Percentiles rank a stretch among this genome's conserved stretches.
phyloP scores from a whole-genome alignment of 1,140 invertebrate species.

The Dendroctonus ponderosae region DNA sequence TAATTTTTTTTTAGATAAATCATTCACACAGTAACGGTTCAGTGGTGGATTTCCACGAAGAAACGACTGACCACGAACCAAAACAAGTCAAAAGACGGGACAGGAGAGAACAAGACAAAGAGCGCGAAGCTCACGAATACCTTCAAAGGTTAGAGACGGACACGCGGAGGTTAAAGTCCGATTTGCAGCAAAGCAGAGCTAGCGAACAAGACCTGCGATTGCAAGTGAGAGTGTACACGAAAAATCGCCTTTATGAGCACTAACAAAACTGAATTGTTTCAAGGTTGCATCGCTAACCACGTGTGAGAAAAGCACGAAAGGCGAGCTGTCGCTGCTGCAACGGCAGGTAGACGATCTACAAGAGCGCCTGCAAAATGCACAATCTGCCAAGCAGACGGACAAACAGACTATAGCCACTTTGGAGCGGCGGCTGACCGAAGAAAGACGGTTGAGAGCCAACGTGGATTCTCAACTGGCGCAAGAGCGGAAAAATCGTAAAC shows the following conservation, averaged over 20 bases:
- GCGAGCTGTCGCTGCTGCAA: slow-evolving; percentile 73
- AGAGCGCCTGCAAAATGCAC: slow-evolving; percentile 57
- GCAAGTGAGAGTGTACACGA: slow-evolving; percentile 58
- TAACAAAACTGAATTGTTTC: slow-evolving; percentile 16
- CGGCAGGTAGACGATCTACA: slow-evolving; percentile 82
- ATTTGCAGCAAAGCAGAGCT: slow-evolving; percentile 74
- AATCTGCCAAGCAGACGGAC: slow-evolving; percentile 71
- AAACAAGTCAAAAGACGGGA: slow-evolving; percentile 50
- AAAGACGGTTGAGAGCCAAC: slow-evolving; percentile 70
- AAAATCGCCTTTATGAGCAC: neutral
- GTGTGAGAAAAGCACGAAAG: slow-evolving; percentile 71
- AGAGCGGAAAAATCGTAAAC: slow-evolving; percentile 70
- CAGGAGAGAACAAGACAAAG: slow-evolving; percentile 56
- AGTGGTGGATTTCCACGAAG: slow-evolving; percentile 35
- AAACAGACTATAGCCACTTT: slow-evolving; percentile 71
- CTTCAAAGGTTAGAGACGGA: slow-evolving; percentile 65
- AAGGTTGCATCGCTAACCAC: slow-evolving; percentile 54
- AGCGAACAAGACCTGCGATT: slow-evolving; percentile 80
- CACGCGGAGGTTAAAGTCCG: slow-evolving; percentile 76
- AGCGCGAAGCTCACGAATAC: slow-evolving; percentile 52
- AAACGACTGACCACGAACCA: slow-evolving; percentile 22
- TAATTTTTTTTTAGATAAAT: slow-evolving; percentile 32
- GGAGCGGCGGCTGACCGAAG: slow-evolving; percentile 82
- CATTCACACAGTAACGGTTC: slow-evolving; percentile 47
- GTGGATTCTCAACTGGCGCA: slow-evolving; percentile 75